phyloP scores from a whole-genome alignment of 2,113 vertebrate genomes.

The Rhinichthys klamathensis region DNA sequence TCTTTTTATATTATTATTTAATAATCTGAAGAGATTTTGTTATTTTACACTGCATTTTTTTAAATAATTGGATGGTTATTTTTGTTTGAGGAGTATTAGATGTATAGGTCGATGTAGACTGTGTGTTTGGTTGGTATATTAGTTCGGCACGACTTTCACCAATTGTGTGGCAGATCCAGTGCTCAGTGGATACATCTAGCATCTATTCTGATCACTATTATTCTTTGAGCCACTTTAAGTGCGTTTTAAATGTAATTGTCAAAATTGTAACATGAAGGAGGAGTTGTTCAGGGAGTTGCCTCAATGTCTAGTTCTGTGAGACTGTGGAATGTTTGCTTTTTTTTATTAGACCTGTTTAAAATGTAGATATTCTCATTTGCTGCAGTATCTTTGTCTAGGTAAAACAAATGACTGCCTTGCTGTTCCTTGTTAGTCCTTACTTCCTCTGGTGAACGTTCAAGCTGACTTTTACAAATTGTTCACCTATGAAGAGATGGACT shows the following conservation, averaged over 20 bases:
- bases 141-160: background rate
- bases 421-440: conserved; percentile 35
- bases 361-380: conserved; percentile 37
- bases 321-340: conserved; percentile 39
- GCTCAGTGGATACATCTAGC: conserved; percentile 4
- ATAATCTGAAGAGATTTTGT: conserved; percentile 68
- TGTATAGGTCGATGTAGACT: conserved; percentile 29
- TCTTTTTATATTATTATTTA: conserved; percentile 79
- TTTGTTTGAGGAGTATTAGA: conserved; percentile 40
- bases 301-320: conserved; percentile 36
- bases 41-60: conserved; percentile 57
- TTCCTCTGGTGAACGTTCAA: conserved; percentile 36
- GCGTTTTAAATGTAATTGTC: conserved; percentile 15
- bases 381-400: conserved; percentile 53
- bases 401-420: conserved; percentile 46
- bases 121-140: conserved; percentile 21
- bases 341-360: conserved; percentile 33
- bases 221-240: conserved; percentile 36
- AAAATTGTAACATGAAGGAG: conserved; percentile 33
- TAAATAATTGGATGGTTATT: conserved; percentile 34
- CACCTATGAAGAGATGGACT: conserved; percentile 42
- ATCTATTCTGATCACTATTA: conserved; percentile 3
- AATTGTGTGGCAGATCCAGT: conserved; percentile 35
- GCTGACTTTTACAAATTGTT: conserved; percentile 29
- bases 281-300: conserved; percentile 7